phyloP scores from a whole-genome alignment of 2,797 vertebrate genomes.

The Phylloscopus collybita region DNA sequence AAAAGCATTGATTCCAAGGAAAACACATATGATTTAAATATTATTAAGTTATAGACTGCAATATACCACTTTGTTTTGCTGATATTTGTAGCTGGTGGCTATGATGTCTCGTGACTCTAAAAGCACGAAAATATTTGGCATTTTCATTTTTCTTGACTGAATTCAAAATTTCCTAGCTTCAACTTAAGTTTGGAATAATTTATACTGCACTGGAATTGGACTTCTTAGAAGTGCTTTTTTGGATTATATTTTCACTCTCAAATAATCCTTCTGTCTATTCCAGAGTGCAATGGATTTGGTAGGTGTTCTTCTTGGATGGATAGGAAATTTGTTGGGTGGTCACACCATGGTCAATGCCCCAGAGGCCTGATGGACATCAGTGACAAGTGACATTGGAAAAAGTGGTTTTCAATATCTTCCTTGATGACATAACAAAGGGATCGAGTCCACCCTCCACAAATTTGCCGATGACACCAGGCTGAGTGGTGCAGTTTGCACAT shows the following conservation, averaged over 20 bases:
- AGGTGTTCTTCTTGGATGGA: too few species aligned
- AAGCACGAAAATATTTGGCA: neutral
- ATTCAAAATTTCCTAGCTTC: neutral
- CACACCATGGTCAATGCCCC: too few species aligned
- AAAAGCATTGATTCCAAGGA: neutral
- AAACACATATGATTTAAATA: neutral
- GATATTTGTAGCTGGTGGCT: neutral
- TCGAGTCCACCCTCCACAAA: rapidly evolving
- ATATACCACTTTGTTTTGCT: neutral
- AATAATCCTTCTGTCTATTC: neutral
- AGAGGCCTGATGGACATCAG: rapidly evolving
- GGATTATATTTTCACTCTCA: neutral
- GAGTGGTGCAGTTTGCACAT: too few species aligned
- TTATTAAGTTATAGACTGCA: neutral
- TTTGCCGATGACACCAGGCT: neutral
- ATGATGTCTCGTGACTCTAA: neutral
- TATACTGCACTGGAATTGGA: neutral
- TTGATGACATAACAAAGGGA: too few species aligned
- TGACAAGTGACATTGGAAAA: too few species aligned
- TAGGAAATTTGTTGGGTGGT: neutral
- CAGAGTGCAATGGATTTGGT: neutral
- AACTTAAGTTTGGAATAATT: neutral
- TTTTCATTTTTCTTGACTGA: neutral
- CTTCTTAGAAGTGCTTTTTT: neutral
- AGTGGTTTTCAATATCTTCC: neutral